Evolutionary conservation across 2,797 vertebrate genomes (phyloP), one percentile per base, ranked within the genome.

Genomic region (Myripristis murdjan): DNA sequence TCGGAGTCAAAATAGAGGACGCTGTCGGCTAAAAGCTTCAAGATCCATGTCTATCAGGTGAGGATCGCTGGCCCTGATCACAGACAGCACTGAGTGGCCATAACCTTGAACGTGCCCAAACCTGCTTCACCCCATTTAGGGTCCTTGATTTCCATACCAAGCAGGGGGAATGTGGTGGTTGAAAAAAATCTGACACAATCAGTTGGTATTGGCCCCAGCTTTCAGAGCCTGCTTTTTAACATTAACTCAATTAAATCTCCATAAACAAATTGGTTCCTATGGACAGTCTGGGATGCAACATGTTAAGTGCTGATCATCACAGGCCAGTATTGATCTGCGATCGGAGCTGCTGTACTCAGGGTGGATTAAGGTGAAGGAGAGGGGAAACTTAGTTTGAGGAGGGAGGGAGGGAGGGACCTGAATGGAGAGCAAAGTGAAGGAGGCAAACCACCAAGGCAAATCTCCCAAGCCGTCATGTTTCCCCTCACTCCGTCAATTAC

Each of bases 161-260:
- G 57, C 48, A 53, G 37, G 23, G 22, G 58, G 15, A 28, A 3
- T 23, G 55, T 61, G 39, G 20, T 11, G 46, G n/a, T 24, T 35
- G 46, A 15, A n/a, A 43, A 59, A 35, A 73, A 20, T 20, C 20
- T 47, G 75, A 70, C 56, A 31, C 22, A 76, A 58, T 68, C 51
- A 74, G 58, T 51, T 60, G 44, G 70, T 41, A 69, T n/a, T n/a
- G 24, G 64, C 35, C 14, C 26, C n/a, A 20, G 55, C 70, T 59
- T 64, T 62, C n/a, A 68, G 64, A 59, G 47, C 37, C 23, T 11
- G 48, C 47, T 6, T 28, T 77, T 65, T 76, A 79, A 78, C 66
- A 79, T 57, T 68, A 82, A 81, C 65, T 56, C 39, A 59, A 77
- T 82, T 81, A 79, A 79, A 82, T 83, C 65, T 72, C 64, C 77